Conservation (phyloP, 2,797 vertebrate species). For the Anguilla obscura region DNA sequence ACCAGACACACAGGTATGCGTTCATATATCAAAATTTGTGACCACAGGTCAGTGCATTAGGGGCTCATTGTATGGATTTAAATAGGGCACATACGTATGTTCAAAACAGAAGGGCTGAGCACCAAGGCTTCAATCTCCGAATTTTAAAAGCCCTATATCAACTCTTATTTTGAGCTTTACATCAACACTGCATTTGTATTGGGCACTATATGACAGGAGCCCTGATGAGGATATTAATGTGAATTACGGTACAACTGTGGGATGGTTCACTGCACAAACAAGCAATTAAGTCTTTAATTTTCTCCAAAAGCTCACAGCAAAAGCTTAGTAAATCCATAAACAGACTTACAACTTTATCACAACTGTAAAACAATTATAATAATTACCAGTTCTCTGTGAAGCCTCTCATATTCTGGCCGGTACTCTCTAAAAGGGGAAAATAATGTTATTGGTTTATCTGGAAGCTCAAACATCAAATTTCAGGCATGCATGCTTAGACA, state of each 20-base stretch:
- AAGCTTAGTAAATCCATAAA: neutral
- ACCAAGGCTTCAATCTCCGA: neutral
- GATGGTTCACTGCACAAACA: neutral
- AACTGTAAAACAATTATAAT: neutral
- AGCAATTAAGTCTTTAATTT: neutral
- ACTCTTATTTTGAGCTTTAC: neutral
- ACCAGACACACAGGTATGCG: neutral
- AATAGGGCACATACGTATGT: neutral
- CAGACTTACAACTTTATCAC: neutral
- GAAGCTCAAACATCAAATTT: neutral
- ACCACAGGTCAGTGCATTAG: too few relatives aligned
- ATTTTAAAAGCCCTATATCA: neutral
- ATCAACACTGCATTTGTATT: too few relatives aligned
- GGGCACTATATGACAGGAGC: too few relatives aligned
- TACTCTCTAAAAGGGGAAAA: conserved; percentile 78
- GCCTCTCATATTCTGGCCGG: conserved; percentile 87
- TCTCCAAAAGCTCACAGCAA: neutral
- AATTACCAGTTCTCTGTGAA: conserved; percentile 82
- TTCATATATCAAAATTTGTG: neutral
- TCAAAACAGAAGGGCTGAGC: neutral
- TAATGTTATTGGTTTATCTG: neutral
- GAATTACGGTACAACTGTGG: too few relatives aligned
- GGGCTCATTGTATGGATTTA: too few relatives aligned
- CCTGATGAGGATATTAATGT: too few relatives aligned
- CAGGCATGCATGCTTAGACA: neutral